These are phyloP conservation scores for Drosophila pseudotalamancana DNA, from an alignment of 2,888 invertebrate species.

Conservation along the genomic window DNA sequence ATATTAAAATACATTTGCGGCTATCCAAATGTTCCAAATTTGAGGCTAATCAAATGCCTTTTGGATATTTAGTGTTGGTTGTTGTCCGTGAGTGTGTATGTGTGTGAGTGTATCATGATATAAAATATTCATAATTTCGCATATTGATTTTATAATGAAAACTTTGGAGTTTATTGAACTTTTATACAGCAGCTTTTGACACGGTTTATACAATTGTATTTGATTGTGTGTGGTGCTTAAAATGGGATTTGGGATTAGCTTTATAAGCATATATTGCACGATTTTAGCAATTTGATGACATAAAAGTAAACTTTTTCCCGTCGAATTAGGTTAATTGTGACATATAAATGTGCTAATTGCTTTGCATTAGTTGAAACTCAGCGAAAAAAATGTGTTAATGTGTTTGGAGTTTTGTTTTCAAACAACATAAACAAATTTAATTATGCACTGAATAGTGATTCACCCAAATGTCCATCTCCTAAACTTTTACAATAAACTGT, in stretches of 20 bases:
- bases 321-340: slow-evolving; percentile 31
- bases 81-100: slow-evolving; percentile 16
- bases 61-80: slow-evolving; percentile 48
- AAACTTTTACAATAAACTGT: too few species aligned
- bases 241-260: slow-evolving; percentile 45
- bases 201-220: slow-evolving; percentile 2
- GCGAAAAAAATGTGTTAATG: neutral
- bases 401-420: too few species aligned
- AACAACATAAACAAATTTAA: neutral
- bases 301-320: neutral
- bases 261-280: slow-evolving; percentile 37
- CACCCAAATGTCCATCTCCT: too few species aligned
- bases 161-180: slow-evolving; percentile 55
- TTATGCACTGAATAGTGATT: neutral
- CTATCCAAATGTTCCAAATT: slow-evolving; percentile 48
- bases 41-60: slow-evolving; percentile 67
- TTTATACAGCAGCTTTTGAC: slow-evolving; percentile 32
- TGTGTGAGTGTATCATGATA: slow-evolving; percentile 18
- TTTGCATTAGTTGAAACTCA: neutral
- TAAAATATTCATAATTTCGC: slow-evolving; percentile 67
- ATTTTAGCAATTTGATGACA: slow-evolving; percentile 21
- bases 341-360: slow-evolving; percentile 22
- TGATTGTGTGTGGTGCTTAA: slow-evolving; percentile 19
- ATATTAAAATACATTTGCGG: slow-evolving; percentile 52
- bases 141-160: slow-evolving; percentile 68